These are phyloP conservation scores for Cryptoleucopteryx plumbea DNA, from an alignment of 2,113 vertebrate genomes.

Conservation along the genomic window DNA sequence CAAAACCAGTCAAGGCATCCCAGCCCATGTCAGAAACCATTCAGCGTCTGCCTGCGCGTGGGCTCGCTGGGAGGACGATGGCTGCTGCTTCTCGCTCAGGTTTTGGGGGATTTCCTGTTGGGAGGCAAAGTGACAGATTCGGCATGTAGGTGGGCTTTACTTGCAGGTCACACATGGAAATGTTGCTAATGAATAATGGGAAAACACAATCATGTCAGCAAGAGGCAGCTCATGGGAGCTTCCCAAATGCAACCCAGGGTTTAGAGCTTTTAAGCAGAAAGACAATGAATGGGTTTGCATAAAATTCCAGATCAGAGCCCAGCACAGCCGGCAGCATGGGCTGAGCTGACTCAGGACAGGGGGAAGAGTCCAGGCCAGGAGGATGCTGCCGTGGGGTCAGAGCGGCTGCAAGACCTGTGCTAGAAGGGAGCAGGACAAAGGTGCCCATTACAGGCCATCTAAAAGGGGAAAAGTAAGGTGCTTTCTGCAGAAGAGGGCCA, in stretches of 20 bases:
- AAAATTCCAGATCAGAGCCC: background rate
- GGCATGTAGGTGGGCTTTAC: background rate
- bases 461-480: background rate
- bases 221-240: background rate
- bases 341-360: accelerated
- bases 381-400: background rate
- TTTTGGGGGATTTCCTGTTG: background rate
- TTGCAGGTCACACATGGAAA: background rate
- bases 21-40: background rate
- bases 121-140: background rate
- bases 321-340: background rate
- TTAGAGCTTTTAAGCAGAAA: background rate
- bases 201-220: background rate
- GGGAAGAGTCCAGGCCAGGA: too few relatives aligned
- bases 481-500: background rate
- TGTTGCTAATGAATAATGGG: background rate
- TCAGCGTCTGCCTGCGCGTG: accelerated
- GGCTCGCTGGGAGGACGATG: background rate
- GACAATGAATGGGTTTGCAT: background rate
- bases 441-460: background rate
- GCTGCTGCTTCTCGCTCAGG: background rate
- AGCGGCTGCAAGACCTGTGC: background rate
- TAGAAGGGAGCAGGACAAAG: background rate
- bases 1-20: background rate
- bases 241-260: background rate